Conservation (phyloP, 1,140 invertebrate species). For the Pararge aegeria region DNA sequence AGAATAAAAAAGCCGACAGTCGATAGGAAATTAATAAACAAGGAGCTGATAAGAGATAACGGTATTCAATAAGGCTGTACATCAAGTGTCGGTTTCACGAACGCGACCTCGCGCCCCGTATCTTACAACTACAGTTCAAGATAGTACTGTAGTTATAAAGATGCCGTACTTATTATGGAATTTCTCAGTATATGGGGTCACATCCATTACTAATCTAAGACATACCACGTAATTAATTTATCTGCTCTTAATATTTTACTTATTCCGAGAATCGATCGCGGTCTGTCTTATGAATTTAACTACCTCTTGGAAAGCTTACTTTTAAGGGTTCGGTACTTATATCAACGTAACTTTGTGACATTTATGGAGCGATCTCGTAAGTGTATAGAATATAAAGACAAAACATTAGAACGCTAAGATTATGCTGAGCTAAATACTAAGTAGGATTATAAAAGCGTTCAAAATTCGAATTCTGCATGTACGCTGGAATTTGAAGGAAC, state of each 20-base stretch:
- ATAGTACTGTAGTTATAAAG: slow-evolving; percentile 37
- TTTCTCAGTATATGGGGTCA: slow-evolving; percentile 32
- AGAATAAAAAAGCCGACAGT: slow-evolving; percentile 46
- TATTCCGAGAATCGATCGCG: neutral
- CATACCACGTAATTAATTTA: slow-evolving; percentile 25
- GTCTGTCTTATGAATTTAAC: neutral
- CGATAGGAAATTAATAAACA: slow-evolving; percentile 59
- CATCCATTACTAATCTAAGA: slow-evolving; percentile 25
- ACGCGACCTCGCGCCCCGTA: slow-evolving; percentile 41
- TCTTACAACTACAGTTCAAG: slow-evolving; percentile 16
- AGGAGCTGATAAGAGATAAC: slow-evolving; percentile 59
- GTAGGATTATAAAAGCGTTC: no score
- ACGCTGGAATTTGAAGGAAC: no score
- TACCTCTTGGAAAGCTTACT: neutral
- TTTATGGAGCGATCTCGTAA: no score
- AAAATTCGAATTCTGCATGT: no score
- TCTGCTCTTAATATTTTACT: slow-evolving; percentile 12
- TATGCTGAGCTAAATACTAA: no score
- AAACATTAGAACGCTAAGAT: no score
- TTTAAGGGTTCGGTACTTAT: no score
- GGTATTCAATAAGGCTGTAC: slow-evolving; percentile 58
- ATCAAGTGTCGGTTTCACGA: slow-evolving; percentile 43
- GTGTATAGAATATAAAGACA: no score
- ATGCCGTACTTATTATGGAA: slow-evolving; percentile 52
- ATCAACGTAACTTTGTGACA: no score